Conservation (phyloP, 1,140 invertebrate species). For the Tetramorium simillimum region DNA sequence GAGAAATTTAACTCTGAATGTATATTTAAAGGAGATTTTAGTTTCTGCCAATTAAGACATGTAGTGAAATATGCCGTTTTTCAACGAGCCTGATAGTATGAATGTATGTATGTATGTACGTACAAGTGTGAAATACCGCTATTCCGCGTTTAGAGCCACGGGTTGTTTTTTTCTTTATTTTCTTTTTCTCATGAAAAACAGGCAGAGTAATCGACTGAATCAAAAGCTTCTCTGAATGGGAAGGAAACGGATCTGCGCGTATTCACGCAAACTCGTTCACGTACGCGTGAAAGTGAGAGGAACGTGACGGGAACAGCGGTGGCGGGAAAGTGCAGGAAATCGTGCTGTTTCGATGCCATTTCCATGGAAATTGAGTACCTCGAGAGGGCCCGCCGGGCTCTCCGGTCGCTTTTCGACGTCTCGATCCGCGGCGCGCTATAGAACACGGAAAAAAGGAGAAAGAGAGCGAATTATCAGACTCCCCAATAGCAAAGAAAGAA, state of each 20-base stretch:
- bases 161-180: not conserved
- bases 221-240: slow-evolving; percentile 55
- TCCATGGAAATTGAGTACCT: slow-evolving; percentile 71
- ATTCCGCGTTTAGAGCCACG: not conserved
- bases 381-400: slow-evolving; percentile 47
- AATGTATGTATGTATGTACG: not conserved
- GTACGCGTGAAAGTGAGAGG: slow-evolving; percentile 34
- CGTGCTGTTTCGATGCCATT: slow-evolving; percentile 63
- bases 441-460: slow-evolving; percentile 29
- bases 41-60: slow-evolving; percentile 14
- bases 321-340: not conserved
- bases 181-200: slow-evolving; percentile 56
- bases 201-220: slow-evolving; percentile 70
- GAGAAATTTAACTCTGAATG: not conserved
- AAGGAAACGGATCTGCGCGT: slow-evolving; percentile 43
- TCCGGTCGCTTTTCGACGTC: slow-evolving; percentile 60
- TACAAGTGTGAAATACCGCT: not conserved
- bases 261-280: slow-evolving; percentile 61
- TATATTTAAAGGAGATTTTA: slow-evolving; percentile 56
- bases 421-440: slow-evolving; percentile 46
- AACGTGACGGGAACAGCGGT: slow-evolving; percentile 2
- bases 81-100: not conserved
- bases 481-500: not conserved
- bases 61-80: slow-evolving; percentile 21
- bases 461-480: slow-evolving; percentile 22